Evolutionary conservation across 2,113 vertebrate species (phyloP).

Genomic region (Noctilio leporinus): DNA sequence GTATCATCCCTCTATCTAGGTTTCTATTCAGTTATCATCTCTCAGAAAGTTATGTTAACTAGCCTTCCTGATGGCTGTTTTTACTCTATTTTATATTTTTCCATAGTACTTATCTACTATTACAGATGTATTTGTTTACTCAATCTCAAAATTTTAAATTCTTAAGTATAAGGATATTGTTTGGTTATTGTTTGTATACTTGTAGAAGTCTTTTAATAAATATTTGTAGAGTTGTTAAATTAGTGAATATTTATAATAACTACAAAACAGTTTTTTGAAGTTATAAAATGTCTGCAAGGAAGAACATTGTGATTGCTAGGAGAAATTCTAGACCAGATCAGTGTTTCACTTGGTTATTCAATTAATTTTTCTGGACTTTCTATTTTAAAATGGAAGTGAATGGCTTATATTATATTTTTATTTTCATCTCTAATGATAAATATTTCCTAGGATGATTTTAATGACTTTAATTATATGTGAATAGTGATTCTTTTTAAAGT

Average conservation of each 20-base stretch:
- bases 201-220: not conserved
- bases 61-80: not conserved
- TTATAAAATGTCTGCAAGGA: not conserved
- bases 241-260: not conserved
- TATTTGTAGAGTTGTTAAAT: not conserved
- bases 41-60: not conserved
- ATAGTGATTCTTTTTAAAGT: not conserved
- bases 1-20: not conserved
- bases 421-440: not conserved
- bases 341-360: not conserved
- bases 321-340: not conserved
- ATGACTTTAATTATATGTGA: not conserved
- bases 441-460: not conserved
- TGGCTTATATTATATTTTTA: not conserved
- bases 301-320: not conserved
- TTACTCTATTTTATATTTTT: not conserved
- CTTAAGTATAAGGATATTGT: not conserved
- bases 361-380: not conserved
- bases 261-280: not conserved
- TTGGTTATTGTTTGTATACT: not conserved
- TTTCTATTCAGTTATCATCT: not conserved
- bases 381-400: not conserved
- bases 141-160: not conserved
- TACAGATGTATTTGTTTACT: not conserved
- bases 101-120: not conserved